Evolutionary conservation across 23 tunicate genomes (phyloP).

Genomic region (Clavelina lepadiformis): DNA sequence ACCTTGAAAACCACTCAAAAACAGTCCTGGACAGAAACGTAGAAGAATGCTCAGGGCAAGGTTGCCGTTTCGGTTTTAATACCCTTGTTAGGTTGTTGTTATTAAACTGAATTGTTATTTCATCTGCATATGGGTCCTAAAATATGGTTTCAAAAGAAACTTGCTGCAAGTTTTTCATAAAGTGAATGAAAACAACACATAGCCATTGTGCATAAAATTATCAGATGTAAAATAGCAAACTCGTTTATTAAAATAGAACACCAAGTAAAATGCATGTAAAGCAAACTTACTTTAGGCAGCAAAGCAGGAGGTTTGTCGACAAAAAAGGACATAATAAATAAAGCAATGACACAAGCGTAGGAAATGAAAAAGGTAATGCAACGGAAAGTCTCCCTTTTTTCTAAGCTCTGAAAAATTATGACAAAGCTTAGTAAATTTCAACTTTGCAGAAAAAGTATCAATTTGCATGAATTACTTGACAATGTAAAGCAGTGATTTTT

Average conservation of each 20-base stretch:
- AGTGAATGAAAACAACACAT: no score
- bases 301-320: conserved; percentile 17
- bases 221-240: no score
- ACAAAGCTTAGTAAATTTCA: no score
- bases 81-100: neutral
- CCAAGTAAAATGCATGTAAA: no score
- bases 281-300: conserved; percentile 20
- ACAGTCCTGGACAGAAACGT: conserved; percentile 22
- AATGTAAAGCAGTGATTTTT: no score
- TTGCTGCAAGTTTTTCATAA: neutral
- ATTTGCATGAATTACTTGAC: no score
- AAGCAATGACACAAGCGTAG: conserved; percentile 18
- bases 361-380: conserved; percentile 13
- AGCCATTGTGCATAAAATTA: no score
- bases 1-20: conserved; percentile 26
- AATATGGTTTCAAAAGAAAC: conserved; percentile 1
- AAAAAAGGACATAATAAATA: conserved; percentile 16
- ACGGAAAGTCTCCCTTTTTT: no score
- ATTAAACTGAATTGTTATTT: no score
- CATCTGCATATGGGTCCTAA: conserved; percentile 18
- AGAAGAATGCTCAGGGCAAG: conserved; percentile 21
- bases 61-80: neutral
- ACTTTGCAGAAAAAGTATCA: no score
- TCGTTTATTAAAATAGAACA: no score
- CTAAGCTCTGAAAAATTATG: no score